Evolutionary conservation across 2,797 vertebrate species (phyloP), one percentile per base, ranked within the genome.

Genomic region (Gymnoscopelus braueri): DNA sequence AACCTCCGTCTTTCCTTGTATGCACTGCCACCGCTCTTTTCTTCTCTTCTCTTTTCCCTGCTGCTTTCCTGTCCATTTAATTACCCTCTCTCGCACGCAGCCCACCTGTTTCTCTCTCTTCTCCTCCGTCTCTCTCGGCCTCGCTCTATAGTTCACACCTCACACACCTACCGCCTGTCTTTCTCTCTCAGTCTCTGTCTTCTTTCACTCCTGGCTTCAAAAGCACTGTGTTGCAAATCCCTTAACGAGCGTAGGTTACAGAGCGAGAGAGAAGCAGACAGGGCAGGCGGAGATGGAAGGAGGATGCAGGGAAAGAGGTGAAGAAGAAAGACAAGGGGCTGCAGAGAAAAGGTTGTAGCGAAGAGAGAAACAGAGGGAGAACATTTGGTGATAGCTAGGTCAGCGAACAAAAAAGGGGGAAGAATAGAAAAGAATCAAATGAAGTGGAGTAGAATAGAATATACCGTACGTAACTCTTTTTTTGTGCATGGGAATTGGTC

Each of bases 371-470:
- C 7, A 3, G 49, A 35, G 52, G 44, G 7, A 44, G 39, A 44
- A 10, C 39, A 10, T 44, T 9, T 9, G 32, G 5, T 6, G 7
- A 44, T 44, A 35, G 32, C 32, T 35, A 35, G 32, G 39, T 44
- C 39, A 5, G 6, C 12, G 6, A 14, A 14, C 3, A 2, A 51
- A 51, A n/a, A 51, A 51, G n/a, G n/a, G n/a, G n/a, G n/a, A 64
- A 53, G 50, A 49, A n/a, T 32, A 64, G 32, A 48, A 29, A 64
- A 53, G 15, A 64, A 64, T n/a, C 19, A n/a, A 67, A 24, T 47
- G 55, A 60, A 15, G 60, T 9, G 52, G n/a, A n/a, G 49, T 51
- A 1, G 49, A 51, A n/a, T 13, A 6, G 49, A 14, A 19, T 29
- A 29, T 3, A 29, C 26, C 26, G 19, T 19, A 19, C 19, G 19